Evolutionary conservation across 2,888 invertebrate genomes (phyloP), one percentile per base, ranked within the genome.

Genomic region (Laothoe populi): DNA sequence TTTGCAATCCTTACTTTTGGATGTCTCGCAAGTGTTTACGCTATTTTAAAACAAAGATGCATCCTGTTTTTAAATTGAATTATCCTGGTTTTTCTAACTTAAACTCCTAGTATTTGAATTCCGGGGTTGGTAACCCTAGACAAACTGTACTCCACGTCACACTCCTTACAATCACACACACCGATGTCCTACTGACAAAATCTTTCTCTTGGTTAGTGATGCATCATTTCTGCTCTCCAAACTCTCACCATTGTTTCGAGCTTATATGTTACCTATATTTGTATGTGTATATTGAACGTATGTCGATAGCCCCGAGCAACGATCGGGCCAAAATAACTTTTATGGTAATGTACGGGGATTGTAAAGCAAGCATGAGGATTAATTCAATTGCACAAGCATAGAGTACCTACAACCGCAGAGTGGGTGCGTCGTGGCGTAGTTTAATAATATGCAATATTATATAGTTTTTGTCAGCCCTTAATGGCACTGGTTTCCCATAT

Each of bases 241-340:
- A 81, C 81, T 81, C 80, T 82, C 83, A 81, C 86, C 81, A 87
- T 88, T 88, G 88, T 88, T 83, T 76, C 3, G n/a, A 42, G 16
- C 75, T 77, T 77, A 75, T 58, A 40, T 62, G 48, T 57, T 57
- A 38, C 26, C 24, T 48, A 48, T 58, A 58, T 48, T 19, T 42
- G 49, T 26, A 26, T 42, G 26, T 42, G 49, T 26, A 26, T 42
- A 19, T 53, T 42, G 21, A 49, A 61, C 26, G 24, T 40, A 42
- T 42, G 42, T 38, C 46, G 19, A 60, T 19, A 38, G 23, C 24
- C 38, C 23, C 45, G 35, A 35, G 21, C 46, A 38, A 24, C 57
- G 40, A 58, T 71, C 62, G 63, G 57, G 57, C 63, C 42, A 60
- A 66, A 64, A 60, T 64, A 63, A 59, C 57, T 82, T 86, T 85